Conservation (phyloP, 2,797 vertebrate species). For the Mormyrus hasselquistii region DNA sequence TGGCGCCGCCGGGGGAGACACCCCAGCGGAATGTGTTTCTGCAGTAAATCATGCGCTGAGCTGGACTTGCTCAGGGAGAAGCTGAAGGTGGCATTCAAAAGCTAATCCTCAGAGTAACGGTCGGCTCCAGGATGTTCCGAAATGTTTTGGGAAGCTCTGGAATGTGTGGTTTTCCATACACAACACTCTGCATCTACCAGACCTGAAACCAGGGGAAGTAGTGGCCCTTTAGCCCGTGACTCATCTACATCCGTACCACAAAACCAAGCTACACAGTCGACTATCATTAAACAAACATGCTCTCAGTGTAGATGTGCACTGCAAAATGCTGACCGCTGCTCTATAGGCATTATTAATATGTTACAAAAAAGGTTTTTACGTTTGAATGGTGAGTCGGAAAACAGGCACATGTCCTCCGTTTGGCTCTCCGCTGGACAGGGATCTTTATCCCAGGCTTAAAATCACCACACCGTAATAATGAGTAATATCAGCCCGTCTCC, state of each 20-base stretch:
- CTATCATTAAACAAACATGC: neutral
- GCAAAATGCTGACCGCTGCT: neutral
- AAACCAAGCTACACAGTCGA: neutral
- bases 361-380: neutral
- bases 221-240: neutral
- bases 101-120: neutral
- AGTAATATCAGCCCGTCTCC: neutral
- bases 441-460: neutral
- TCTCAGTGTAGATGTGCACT: neutral
- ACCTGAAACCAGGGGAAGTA: neutral
- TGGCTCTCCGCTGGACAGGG: neutral
- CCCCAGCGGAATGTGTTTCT: neutral
- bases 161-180: neutral
- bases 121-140: neutral
- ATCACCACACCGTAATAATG: neutral
- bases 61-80: neutral
- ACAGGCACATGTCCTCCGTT: neutral
- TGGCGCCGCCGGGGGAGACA: neutral
- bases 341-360: neutral
- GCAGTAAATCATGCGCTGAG: neutral
- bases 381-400: neutral
- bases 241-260: neutral
- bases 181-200: neutral
- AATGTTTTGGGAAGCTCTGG: neutral
- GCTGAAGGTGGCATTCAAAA: neutral